Percentiles rank a stretch among this genome's conserved stretches.
phyloP scores from a whole-genome alignment of 1,140 invertebrate species.

The Brachionus koreanus region DNA sequence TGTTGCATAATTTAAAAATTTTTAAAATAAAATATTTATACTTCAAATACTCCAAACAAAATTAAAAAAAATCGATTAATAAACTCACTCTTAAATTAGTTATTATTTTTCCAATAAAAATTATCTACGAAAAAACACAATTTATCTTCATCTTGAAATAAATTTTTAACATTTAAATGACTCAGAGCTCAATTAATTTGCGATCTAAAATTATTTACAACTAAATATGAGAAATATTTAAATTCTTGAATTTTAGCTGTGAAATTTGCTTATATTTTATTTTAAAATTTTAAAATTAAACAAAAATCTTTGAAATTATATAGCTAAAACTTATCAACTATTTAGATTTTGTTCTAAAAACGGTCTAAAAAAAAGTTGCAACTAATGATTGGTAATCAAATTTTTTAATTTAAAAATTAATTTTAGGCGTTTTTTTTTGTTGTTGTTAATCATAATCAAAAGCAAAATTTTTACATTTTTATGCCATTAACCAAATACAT shows the following conservation, averaged over 20 bases:
- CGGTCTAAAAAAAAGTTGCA: neutral
- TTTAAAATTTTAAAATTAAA: no score
- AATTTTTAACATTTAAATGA: neutral
- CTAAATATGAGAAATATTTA: neutral
- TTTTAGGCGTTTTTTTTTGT: neutral
- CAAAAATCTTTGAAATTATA: neutral
- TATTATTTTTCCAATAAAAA: neutral
- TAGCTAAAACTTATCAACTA: neutral
- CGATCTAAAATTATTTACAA: neutral
- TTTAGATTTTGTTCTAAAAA: neutral
- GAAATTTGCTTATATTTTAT: no score
- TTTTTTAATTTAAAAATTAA: neutral
- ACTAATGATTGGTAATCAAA: conserved; percentile 9
- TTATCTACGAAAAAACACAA: no score
- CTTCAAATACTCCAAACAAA: neutral
- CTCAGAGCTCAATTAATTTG: neutral
- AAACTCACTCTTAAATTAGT: neutral
- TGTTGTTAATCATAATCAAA: neutral
- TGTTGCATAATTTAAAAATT: neutral
- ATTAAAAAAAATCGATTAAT: neutral
- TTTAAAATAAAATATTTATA: neutral
- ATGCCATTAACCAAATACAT: neutral
- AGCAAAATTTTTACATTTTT: neutral
- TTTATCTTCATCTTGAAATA: no score
- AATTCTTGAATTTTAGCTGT: no score